phyloP scores from a whole-genome alignment of 2,888 invertebrate genomes.

The Timandra comae region DNA sequence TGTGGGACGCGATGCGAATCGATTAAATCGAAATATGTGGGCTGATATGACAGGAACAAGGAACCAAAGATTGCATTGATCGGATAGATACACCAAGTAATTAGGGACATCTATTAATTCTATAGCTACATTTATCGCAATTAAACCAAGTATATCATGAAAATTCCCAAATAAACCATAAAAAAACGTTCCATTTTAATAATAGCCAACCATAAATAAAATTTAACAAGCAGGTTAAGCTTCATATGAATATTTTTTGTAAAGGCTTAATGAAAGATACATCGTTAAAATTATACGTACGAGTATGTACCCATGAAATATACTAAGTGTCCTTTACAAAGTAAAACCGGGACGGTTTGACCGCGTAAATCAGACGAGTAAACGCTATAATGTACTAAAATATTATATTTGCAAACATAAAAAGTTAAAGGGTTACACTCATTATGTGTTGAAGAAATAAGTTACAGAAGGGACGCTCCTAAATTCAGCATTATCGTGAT shows the following conservation, averaged over 20 bases:
- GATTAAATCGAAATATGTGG: slow-evolving; percentile 35
- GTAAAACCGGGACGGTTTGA: slow-evolving; percentile 44
- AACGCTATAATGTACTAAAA: slow-evolving; percentile 59
- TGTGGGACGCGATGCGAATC: slow-evolving; percentile 51
- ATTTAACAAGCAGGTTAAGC: too few species aligned
- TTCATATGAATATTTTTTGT: too few species aligned
- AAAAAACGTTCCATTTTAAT: too few species aligned
- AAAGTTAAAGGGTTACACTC: slow-evolving; percentile 45
- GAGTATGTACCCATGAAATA: too few species aligned
- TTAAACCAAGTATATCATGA: too few species aligned
- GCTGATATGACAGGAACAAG: background rate
- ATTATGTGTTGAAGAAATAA: slow-evolving; percentile 27
- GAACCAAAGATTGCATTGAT: background rate
- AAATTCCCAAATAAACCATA: too few species aligned
- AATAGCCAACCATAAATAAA: too few species aligned
- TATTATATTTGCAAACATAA: slow-evolving; percentile 45
- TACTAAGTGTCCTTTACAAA: slow-evolving; percentile 35
- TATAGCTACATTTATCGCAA: too few species aligned
- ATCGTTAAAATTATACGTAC: slow-evolving; percentile 1
- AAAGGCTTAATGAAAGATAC: background rate
- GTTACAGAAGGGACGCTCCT: too few species aligned
- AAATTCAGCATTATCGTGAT: too few species aligned
- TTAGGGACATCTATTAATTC: too few species aligned
- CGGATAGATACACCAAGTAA: too few species aligned
- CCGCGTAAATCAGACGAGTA: slow-evolving; percentile 47